A percentile compares a stretch with the other conserved stretches of the same genome.
These are phyloP conservation scores for Chionis minor DNA, from an alignment of 2,113 vertebrate genomes.

Conservation along the genomic window DNA sequence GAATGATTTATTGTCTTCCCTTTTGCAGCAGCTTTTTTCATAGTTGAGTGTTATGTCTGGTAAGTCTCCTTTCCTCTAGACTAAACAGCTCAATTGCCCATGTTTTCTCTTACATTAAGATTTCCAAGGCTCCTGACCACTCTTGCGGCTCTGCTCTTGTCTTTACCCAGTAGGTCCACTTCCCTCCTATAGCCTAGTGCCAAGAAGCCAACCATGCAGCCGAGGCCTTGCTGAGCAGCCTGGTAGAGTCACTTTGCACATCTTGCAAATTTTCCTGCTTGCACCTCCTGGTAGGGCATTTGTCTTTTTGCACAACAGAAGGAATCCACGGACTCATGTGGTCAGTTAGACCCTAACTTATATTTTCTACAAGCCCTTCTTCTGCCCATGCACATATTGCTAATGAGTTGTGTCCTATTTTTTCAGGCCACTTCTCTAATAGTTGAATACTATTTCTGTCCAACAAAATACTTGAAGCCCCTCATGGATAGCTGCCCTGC, in stretches of 20 bases:
- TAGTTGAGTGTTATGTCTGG: not conserved
- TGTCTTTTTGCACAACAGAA: not conserved
- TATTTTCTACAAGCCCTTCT: not conserved
- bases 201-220: not conserved
- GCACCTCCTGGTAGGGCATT: not conserved
- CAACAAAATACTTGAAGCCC: not conserved
- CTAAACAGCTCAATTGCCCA: not conserved
- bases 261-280: not conserved
- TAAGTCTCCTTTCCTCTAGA: not conserved
- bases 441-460: not conserved
- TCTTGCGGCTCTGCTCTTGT: not conserved
- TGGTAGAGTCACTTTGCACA: not conserved
- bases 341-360: not conserved
- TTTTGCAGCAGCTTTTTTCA: not conserved
- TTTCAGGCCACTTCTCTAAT: not conserved
- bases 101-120: not conserved
- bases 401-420: not conserved
- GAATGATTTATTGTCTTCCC: constrained; percentile 18
- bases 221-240: not conserved
- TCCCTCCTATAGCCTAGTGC: not conserved
- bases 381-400: not conserved
- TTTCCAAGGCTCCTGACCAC: not conserved
- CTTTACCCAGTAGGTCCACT: not conserved
- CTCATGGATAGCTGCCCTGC: not conserved
- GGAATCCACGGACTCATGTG: not conserved